Conservation (phyloP, 2,113 vertebrate genomes). For the Empidonax alnorum region DNA sequence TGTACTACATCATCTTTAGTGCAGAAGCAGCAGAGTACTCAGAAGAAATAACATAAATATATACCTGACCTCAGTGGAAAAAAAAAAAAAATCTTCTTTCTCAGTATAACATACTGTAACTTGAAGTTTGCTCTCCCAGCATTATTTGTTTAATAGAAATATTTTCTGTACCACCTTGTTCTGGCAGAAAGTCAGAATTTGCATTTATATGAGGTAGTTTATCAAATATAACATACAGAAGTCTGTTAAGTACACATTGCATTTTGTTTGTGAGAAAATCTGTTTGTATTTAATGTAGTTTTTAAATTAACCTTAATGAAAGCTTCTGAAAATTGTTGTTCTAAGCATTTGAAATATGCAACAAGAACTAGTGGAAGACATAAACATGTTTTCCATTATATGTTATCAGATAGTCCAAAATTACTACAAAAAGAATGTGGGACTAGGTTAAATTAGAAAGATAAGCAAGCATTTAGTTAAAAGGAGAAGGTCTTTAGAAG, state of each 20-base stretch:
- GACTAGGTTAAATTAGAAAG: slow-evolving; percentile 86
- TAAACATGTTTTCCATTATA: slow-evolving; percentile 88
- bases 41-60: slow-evolving; percentile 40
- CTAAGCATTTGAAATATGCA: slow-evolving; percentile 88
- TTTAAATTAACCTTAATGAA: slow-evolving; percentile 88
- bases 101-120: slow-evolving; percentile 47
- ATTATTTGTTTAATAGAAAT: slow-evolving; percentile 89
- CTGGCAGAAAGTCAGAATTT: slow-evolving; percentile 88
- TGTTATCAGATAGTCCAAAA: slow-evolving; percentile 87
- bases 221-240: slow-evolving; percentile 88
- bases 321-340: slow-evolving; percentile 89
- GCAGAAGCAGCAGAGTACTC: slow-evolving; percentile 53
- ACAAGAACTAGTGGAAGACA: slow-evolving; percentile 79
- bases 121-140: slow-evolving; percentile 80
- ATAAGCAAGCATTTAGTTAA: slow-evolving; percentile 86
- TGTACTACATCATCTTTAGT: neutral
- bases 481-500: slow-evolving; percentile 84
- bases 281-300: slow-evolving; percentile 88
- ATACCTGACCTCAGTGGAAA: slow-evolving; percentile 52
- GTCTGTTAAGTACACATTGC: slow-evolving; percentile 87
- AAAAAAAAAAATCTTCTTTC: slow-evolving; percentile 27
- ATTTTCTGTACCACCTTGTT: slow-evolving; percentile 86
- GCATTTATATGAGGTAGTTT: slow-evolving; percentile 90
- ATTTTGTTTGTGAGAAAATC: slow-evolving; percentile 88
- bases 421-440: slow-evolving; percentile 85